A percentile compares a stretch with the other conserved stretches of the same genome.
These are phyloP conservation scores for Pyxicephalus adspersus DNA, from an alignment of 2,113 vertebrate species.

Conservation along the genomic window DNA sequence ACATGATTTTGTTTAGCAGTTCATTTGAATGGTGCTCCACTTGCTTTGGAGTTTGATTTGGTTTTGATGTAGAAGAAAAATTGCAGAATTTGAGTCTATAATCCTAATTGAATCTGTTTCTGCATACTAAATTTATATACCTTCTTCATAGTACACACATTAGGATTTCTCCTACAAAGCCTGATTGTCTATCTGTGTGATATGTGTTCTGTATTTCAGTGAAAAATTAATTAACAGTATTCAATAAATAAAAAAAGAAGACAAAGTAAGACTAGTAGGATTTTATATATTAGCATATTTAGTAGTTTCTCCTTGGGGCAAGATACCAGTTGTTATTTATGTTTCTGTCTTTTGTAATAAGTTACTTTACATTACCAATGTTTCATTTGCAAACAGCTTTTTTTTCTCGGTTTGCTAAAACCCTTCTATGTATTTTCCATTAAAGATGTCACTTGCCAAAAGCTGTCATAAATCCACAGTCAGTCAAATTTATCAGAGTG, in stretches of 20 bases:
- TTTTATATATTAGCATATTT: constrained; percentile 18
- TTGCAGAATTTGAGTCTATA: neutral
- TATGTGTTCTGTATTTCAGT: neutral
- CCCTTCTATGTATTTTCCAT: constrained; percentile 40
- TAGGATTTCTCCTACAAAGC: neutral
- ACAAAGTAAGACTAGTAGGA: neutral
- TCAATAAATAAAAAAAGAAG: constrained; percentile 15
- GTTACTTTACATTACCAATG: constrained; percentile 31
- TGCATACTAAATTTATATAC: neutral
- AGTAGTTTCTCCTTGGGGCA: neutral
- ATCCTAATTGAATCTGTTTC: constrained; percentile 14
- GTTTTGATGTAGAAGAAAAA: too few relatives aligned
- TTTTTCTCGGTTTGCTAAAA: constrained; percentile 45
- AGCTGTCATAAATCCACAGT: constrained; percentile 46
- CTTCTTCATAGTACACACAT: neutral
- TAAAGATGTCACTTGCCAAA: constrained; percentile 47
- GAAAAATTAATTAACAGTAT: constrained; percentile 13
- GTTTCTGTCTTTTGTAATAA: neutral
- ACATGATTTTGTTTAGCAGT: too few relatives aligned
- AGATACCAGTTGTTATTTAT: constrained; percentile 29
- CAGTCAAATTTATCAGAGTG: constrained; percentile 48
- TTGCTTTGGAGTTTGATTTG: too few relatives aligned
- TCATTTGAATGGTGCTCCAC: too few relatives aligned
- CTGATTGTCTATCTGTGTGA: neutral
- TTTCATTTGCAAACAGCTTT: constrained; percentile 48